These are phyloP conservation scores for Pseudopleuronectes americanus DNA, from an alignment of 2,797 vertebrate genomes.

Conservation along the genomic window DNA sequence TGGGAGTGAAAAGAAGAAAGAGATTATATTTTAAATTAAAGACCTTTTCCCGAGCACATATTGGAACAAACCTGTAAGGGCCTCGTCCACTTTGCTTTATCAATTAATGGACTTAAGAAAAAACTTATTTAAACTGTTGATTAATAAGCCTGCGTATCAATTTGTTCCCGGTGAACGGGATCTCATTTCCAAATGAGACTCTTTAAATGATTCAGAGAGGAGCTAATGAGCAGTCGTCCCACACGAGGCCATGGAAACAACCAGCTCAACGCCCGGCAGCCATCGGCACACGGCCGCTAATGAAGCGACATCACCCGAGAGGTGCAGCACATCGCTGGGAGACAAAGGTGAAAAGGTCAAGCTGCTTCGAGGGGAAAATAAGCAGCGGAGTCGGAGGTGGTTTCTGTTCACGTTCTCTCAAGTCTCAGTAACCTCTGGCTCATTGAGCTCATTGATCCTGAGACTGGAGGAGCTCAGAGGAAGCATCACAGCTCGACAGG, in stretches of 20 bases:
- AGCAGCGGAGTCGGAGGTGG: background rate
- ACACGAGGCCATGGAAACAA: conserved; percentile 58
- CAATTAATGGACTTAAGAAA: conserved; percentile 20
- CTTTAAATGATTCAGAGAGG: conserved; percentile 48
- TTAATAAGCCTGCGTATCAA: conserved; percentile 31
- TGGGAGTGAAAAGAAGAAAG: no score
- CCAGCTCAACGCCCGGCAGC: conserved; percentile 16
- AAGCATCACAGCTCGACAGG: background rate
- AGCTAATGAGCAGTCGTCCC: conserved; percentile 56
- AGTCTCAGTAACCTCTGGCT: conserved; percentile 23
- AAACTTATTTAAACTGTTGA: conserved; percentile 4
- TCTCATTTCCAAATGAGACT: conserved; percentile 40
- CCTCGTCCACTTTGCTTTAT: conserved; percentile 23
- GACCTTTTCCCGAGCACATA: conserved; percentile 4
- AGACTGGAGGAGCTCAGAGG: background rate
- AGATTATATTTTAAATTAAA: no score
- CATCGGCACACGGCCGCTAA: conserved; percentile 2
- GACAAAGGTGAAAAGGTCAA: conserved; percentile 37
- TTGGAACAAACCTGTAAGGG: conserved; percentile 5
- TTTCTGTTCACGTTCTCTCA: background rate
- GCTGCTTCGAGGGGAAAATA: background rate
- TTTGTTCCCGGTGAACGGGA: conserved; percentile 29
- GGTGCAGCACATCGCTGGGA: conserved; percentile 30
- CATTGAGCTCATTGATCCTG: conserved; percentile 8
- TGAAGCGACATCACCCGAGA: conserved; percentile 34